Conservation (phyloP, 2,113 vertebrate genomes). For the Dascyllus trimaculatus region DNA sequence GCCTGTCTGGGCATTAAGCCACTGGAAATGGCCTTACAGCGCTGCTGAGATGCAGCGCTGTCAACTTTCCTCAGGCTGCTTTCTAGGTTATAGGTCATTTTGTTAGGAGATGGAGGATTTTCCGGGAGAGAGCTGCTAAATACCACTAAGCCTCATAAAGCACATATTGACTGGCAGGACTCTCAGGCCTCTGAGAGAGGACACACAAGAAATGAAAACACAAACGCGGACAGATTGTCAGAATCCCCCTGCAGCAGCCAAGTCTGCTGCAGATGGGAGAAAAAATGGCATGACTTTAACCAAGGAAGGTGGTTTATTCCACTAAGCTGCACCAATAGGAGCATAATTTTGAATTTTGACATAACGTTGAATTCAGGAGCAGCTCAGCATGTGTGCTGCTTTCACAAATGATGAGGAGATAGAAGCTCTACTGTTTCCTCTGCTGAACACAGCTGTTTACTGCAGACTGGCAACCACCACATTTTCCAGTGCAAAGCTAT, state of each 20-base stretch:
- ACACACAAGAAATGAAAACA: constrained; percentile 36
- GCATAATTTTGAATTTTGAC: constrained; percentile 53
- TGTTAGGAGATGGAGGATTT: not conserved
- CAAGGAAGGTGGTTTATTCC: constrained; percentile 27
- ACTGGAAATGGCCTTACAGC: constrained; percentile 25
- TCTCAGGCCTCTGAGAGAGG: constrained; percentile 33
- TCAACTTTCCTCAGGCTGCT: constrained; percentile 20
- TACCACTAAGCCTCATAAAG: constrained; percentile 43
- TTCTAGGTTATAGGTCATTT: constrained; percentile 38
- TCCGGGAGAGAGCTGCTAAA: constrained; percentile 34
- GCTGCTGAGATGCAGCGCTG: constrained; percentile 12
- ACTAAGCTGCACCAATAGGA: constrained; percentile 33
- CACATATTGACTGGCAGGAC: constrained; percentile 45
- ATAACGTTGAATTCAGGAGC: constrained; percentile 44
- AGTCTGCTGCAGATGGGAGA: constrained; percentile 3
- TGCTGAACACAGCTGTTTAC: constrained; percentile 44
- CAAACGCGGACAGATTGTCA: constrained; percentile 7
- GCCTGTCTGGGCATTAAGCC: constrained; percentile 26
- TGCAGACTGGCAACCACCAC: not conserved
- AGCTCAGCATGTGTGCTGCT: constrained; percentile 47
- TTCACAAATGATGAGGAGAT: constrained; percentile 46
- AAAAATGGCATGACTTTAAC: constrained; percentile 22
- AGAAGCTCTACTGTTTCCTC: constrained; percentile 30
- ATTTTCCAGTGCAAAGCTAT: not conserved
- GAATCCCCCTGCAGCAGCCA: not conserved